Conservation (phyloP, 1,140 invertebrate genomes). For the Macrocentrus cingulum region DNA sequence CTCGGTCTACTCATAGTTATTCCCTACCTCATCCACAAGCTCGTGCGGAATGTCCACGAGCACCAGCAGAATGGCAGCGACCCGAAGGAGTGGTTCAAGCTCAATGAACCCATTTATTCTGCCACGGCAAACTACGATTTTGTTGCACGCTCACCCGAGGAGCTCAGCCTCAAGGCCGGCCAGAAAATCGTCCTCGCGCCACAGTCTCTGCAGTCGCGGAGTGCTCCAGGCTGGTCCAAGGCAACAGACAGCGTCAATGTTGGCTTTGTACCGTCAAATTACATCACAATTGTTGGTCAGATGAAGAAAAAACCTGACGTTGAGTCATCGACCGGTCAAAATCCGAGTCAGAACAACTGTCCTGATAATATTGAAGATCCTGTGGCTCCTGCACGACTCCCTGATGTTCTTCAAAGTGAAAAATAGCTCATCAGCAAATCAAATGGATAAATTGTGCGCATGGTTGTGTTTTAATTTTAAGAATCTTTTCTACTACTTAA, state of each 20-base stretch:
- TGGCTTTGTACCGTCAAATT: conserved; percentile 80
- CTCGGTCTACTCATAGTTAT: conserved; percentile 84
- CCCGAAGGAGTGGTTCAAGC: conserved; percentile 57
- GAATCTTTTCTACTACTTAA: too few species aligned
- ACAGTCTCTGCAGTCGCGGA: conserved; percentile 74
- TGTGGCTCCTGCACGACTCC: neutral
- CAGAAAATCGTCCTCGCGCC: conserved; percentile 82
- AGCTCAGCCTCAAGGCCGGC: conserved; percentile 76
- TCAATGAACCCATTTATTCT: conserved; percentile 69
- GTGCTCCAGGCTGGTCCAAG: conserved; percentile 73
- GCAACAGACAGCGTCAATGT: conserved; percentile 70
- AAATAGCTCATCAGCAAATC: too few species aligned
- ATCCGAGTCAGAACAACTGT: neutral
- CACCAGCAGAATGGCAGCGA: conserved; percentile 51
- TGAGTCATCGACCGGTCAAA: neutral
- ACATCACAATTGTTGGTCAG: conserved; percentile 61
- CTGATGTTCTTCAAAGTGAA: too few species aligned
- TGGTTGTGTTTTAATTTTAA: too few species aligned
- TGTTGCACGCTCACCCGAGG: conserved; percentile 68
- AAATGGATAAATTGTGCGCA: too few species aligned
- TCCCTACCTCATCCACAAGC: conserved; percentile 88
- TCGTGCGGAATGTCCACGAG: conserved; percentile 62
- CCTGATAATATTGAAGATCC: neutral
- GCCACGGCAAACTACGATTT: conserved; percentile 81
- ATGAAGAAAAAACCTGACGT: conserved; percentile 45